These are phyloP conservation scores for Ennomos quercinarius DNA, from an alignment of 2,888 invertebrate species.

Conservation along the genomic window DNA sequence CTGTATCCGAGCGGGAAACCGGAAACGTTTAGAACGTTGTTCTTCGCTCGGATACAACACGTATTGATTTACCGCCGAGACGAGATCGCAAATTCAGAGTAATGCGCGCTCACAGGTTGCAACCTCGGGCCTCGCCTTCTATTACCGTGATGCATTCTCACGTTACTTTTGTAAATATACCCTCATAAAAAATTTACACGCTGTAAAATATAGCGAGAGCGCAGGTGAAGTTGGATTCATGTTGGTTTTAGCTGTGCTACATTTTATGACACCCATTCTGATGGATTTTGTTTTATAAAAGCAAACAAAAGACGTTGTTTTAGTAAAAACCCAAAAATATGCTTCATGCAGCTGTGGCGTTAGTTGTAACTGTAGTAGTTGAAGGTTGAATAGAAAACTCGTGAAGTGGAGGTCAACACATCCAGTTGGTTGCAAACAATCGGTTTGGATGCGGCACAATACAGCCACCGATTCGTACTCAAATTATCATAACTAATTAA, in stretches of 20 bases:
- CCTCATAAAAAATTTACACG: conserved; percentile 31
- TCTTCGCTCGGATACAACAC: conserved; percentile 24
- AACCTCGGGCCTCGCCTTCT: conserved; percentile 30
- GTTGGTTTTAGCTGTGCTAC: conserved; percentile 14
- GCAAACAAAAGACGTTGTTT: too few relatives aligned
- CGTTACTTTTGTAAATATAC: conserved; percentile 35
- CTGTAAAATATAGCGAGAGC: conserved; percentile 31
- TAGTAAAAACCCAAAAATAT: not conserved
- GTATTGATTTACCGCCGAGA: conserved; percentile 32
- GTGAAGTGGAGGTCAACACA: conserved; percentile 26
- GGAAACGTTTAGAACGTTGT: conserved; percentile 10
- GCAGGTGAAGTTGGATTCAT: conserved; percentile 38
- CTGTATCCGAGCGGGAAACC: conserved; percentile 22
- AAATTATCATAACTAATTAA: conserved; percentile 53
- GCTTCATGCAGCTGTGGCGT: not conserved
- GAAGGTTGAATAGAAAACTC: conserved; percentile 43
- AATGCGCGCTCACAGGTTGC: conserved; percentile 27
- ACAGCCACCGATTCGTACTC: conserved; percentile 30
- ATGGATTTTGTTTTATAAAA: conserved; percentile 2
- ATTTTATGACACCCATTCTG: conserved; percentile 8
- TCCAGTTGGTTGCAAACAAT: conserved; percentile 48
- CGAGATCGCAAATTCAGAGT: conserved; percentile 33
- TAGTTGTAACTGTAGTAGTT: conserved; percentile 29
- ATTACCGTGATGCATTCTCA: conserved; percentile 33
- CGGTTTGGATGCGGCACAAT: conserved; percentile 40